Percentiles rank a stretch among this genome's conserved stretches.
Evolutionary conservation across 1,140 invertebrate species (phyloP).

Genomic region (Lamellibrachia luymesi): DNA sequence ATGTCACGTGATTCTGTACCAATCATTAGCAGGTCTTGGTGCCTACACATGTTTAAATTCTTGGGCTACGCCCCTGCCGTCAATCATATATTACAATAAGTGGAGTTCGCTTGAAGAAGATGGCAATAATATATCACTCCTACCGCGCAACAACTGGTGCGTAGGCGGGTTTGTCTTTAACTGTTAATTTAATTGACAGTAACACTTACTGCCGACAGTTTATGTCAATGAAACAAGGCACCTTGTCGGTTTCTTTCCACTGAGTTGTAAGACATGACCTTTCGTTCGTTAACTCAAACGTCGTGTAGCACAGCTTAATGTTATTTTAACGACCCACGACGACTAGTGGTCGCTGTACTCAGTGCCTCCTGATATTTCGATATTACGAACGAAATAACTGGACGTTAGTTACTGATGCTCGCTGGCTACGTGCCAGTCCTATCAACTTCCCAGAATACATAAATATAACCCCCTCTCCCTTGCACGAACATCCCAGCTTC

Average conservation of each 20-base stretch:
- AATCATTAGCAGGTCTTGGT: too few species aligned
- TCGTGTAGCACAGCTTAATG: not conserved
- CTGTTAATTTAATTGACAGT: not conserved
- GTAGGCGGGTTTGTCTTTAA: not conserved
- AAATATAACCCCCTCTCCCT: too few species aligned
- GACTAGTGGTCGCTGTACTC: not conserved
- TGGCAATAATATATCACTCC: not conserved
- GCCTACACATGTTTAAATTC: too few species aligned
- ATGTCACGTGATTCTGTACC: too few species aligned
- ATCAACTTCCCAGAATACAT: too few species aligned
- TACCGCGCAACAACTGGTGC: not conserved
- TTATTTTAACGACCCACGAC: not conserved
- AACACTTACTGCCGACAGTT: not conserved
- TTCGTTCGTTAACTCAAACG: not conserved
- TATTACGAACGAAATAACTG: not conserved
- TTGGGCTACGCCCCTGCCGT: too few species aligned
- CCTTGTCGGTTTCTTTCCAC: not conserved
- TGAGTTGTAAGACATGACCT: not conserved
- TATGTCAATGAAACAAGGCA: not conserved
- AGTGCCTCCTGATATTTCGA: not conserved
- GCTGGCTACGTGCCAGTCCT: not conserved
- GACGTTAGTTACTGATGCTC: not conserved
- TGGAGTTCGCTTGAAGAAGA: not conserved
- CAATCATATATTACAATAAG: too few species aligned
- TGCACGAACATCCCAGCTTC: too few species aligned